phyloP scores from a whole-genome alignment of 2,113 vertebrate species.

The Bufo bufo region DNA sequence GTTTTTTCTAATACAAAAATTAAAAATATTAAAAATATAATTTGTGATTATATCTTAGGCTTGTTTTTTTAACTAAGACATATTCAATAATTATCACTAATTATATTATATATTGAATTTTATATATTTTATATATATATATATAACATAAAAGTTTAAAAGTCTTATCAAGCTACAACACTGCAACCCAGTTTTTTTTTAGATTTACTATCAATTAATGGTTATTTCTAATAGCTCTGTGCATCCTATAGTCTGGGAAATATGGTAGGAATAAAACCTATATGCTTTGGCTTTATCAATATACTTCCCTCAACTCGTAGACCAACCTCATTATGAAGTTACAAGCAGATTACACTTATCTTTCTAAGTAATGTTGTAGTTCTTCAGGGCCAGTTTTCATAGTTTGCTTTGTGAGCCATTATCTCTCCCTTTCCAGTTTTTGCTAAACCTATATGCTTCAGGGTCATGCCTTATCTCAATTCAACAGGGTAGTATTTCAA shows the following conservation, averaged over 20 bases:
- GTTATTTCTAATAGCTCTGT: not conserved
- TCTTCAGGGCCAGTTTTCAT: constrained; percentile 9
- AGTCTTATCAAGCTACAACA: too few relatives aligned
- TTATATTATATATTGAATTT: too few relatives aligned
- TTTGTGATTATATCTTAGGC: too few relatives aligned
- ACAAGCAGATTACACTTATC: not conserved
- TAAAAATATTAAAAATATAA: too few relatives aligned
- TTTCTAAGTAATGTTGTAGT: constrained; percentile 3
- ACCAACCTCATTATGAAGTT: not conserved
- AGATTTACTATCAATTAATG: not conserved
- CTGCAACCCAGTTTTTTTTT: not conserved
- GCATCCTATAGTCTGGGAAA: not conserved
- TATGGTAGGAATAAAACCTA: not conserved
- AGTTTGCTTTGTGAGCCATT: constrained; percentile 15
- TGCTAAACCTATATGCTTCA: constrained; percentile 8
- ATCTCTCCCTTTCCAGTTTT: not conserved
- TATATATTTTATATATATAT: too few relatives aligned
- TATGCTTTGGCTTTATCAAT: not conserved
- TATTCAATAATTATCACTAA: too few relatives aligned
- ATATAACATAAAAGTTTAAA: too few relatives aligned
- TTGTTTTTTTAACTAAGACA: too few relatives aligned
- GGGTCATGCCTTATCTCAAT: constrained; percentile 25
- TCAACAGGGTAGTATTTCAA: not conserved
- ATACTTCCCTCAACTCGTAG: not conserved
- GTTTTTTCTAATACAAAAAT: too few relatives aligned